These are phyloP conservation scores for Stercorarius parasiticus DNA, from an alignment of 2,113 vertebrate genomes.

Conservation along the genomic window DNA sequence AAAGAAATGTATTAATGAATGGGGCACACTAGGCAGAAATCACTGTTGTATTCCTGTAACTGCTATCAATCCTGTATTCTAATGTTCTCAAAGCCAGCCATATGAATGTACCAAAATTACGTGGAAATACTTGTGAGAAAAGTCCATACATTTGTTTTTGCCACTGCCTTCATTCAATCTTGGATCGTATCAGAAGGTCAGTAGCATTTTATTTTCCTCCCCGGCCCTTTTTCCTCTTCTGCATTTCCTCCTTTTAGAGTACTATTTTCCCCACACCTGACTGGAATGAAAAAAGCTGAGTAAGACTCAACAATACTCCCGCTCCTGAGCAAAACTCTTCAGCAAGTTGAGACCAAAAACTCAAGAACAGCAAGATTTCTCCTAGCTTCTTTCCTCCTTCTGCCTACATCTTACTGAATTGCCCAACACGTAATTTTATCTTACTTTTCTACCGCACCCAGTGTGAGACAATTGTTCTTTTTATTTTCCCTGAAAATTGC, in stretches of 20 bases:
- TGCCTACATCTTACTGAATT: neutral
- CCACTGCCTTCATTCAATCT: fast-evolving
- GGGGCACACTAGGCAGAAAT: neutral
- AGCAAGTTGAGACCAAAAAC: neutral
- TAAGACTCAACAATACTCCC: neutral
- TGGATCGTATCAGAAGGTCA: neutral
- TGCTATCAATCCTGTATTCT: neutral
- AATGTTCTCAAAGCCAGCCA: neutral
- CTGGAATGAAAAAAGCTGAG: neutral
- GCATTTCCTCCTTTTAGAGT: neutral
- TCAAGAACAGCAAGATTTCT: neutral
- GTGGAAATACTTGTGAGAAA: neutral
- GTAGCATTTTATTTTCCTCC: neutral
- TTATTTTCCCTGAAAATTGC: neutral
- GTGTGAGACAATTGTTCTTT: neutral
- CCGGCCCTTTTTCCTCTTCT: neutral
- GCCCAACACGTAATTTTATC: neutral
- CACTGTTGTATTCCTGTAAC: neutral
- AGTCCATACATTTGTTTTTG: neutral
- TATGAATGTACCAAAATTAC: neutral
- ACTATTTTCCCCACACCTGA: neutral
- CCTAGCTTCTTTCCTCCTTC: neutral
- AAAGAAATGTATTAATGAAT: neutral
- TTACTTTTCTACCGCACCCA: neutral
- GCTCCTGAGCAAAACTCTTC: neutral